Evolutionary conservation across 2,113 vertebrate genomes (phyloP).

Genomic region (Cryptomyrus ogoouensis): DNA sequence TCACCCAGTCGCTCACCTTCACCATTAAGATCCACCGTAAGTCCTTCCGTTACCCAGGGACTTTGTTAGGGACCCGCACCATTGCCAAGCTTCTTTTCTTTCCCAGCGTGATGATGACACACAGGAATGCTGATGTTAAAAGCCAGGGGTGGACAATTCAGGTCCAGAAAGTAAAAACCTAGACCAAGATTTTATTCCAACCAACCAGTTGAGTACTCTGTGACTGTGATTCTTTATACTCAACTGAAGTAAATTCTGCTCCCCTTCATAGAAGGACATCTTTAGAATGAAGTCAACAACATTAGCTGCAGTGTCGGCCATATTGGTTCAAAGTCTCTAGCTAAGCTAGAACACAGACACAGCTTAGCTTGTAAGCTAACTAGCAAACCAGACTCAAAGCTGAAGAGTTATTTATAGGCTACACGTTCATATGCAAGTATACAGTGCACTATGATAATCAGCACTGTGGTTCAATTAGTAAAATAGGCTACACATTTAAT

Average conservation of each 20-base stretch:
- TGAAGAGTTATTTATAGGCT: not conserved
- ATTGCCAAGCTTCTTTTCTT: not conserved
- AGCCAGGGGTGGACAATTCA: not conserved
- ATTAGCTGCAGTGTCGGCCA: not conserved
- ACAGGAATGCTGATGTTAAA: not conserved
- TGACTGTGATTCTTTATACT: not conserved
- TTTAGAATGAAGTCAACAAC: not conserved
- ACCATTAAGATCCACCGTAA: slow-evolving; percentile 67
- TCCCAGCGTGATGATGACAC: not conserved
- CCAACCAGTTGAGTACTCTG: too few species aligned
- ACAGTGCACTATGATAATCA: not conserved
- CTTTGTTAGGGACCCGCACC: not conserved
- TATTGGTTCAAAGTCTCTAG: not conserved
- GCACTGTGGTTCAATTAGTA: too few species aligned
- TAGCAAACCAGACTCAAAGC: not conserved
- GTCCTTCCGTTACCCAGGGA: not conserved
- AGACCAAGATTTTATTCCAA: too few species aligned
- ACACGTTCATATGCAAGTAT: not conserved
- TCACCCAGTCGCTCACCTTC: slow-evolving; percentile 53
- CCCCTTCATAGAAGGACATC: not conserved
- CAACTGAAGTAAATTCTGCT: not conserved
- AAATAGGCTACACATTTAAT: not conserved
- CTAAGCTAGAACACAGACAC: not conserved
- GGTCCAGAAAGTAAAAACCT: too few species aligned
- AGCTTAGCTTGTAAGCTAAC: not conserved